Evolutionary conservation across 2,888 invertebrate genomes (phyloP), one percentile per base, ranked within the genome.

Genomic region (Leptinotarsa rubiginosa): DNA sequence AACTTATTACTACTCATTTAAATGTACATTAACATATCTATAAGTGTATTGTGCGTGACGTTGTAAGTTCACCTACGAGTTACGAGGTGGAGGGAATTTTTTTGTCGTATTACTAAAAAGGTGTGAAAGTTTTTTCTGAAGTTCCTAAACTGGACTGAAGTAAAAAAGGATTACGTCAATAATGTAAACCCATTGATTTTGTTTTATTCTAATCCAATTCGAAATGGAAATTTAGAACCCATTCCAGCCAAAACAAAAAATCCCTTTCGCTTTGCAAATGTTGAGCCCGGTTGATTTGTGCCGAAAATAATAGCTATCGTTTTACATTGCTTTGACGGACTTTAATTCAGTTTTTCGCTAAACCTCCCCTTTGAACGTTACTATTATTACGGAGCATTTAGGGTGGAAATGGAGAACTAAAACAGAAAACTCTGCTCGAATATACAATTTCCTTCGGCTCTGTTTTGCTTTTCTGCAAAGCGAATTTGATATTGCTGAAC

Each of bases 401-500:
- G 67, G 67, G 25, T 50, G 49, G 66, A 49, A 66, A 66, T 50
- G 50, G 67, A 49, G 50, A 67, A 31, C 50, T 52, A 67, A 67
- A 67, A 50, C 67, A 16, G 47, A 67, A 49, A 67, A 67, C 49
- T 22, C 49, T 13, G 16, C 49, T 16, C 18, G 67, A 67, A 52
- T 67, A 50, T 52, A 49, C 67, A 67, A 67, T 69, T 69, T 56
- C 56, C 47, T 47, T 41, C 56, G 56, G 56, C 47, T 56, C 56
- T 59, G 54, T 47, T 47, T 56, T 15, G 15, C 41, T 47, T 56
- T 47, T 68, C 47, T n/a, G 71, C 47, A 41, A 41, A 54, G 22
- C 47, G 67, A 72, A 72, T 67, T 72, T 56, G 72, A 72, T 72
- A 72, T 72, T 59, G 72, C 72, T 69, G 72, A 72, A 75, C 72